These are phyloP conservation scores for Nothoprocta pentlandii DNA, from an alignment of 2,113 vertebrate species.

Conservation along the genomic window DNA sequence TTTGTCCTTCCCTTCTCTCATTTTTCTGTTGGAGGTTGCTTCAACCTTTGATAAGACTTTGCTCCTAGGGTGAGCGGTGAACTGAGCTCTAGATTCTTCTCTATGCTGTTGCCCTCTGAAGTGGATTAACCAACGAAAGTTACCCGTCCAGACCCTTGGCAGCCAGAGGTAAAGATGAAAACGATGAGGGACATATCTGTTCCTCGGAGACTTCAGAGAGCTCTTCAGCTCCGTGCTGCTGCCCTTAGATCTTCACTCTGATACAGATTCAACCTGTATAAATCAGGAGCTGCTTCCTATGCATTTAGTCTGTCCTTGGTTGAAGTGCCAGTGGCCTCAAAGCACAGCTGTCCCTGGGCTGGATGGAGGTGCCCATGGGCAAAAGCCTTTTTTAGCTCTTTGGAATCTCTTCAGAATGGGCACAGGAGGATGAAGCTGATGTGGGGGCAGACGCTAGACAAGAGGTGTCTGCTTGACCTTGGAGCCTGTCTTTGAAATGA, in stretches of 20 bases:
- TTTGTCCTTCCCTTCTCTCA: not conserved
- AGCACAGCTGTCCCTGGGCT: not conserved
- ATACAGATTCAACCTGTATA: not conserved
- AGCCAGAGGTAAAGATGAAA: not conserved
- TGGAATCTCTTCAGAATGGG: not conserved
- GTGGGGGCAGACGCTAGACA: not conserved
- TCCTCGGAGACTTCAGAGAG: not conserved
- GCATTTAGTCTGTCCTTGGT: not conserved
- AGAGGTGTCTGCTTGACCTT: not conserved
- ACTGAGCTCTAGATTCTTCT: not conserved
- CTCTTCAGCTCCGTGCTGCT: not conserved
- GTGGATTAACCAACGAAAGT: not conserved
- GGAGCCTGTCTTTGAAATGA: not conserved
- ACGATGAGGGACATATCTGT: not conserved
- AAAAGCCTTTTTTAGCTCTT: not conserved
- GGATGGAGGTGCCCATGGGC: not conserved
- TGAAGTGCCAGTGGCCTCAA: not conserved
- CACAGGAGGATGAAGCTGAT: not conserved
- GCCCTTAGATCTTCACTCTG: not conserved
- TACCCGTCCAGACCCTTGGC: not conserved
- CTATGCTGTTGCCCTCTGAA: not conserved
- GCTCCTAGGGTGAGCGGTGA: not conserved
- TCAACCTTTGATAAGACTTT: not conserved
- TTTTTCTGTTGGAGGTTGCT: not conserved
- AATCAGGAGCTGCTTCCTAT: not conserved